Evolutionary conservation across 2,888 invertebrate genomes (phyloP).

Genomic region (Augochlorella aurata): DNA sequence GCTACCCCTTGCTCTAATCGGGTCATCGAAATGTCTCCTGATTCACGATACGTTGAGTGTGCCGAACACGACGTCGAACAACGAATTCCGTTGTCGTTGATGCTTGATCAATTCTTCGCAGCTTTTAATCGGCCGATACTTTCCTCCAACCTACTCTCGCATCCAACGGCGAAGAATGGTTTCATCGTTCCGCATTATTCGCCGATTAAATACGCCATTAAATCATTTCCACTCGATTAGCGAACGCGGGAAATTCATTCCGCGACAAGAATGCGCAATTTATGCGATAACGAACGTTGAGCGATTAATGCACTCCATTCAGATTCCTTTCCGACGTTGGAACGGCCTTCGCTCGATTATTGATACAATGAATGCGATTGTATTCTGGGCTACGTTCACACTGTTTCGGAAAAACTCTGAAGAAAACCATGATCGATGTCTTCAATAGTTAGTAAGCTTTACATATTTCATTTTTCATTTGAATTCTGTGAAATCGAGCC

Average conservation of each 20-base stretch:
- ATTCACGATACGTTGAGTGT: not conserved
- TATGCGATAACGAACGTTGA: slow-evolving; percentile 68
- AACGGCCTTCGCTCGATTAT: slow-evolving; percentile 47
- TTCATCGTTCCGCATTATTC: slow-evolving; percentile 58
- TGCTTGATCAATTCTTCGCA: slow-evolving; percentile 3
- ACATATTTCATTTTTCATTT: no score
- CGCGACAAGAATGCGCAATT: slow-evolving; percentile 68
- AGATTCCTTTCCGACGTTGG: slow-evolving; percentile 60
- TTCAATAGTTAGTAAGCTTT: no score
- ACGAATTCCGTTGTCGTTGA: not conserved
- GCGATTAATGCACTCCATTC: slow-evolving; percentile 65
- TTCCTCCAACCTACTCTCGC: slow-evolving; percentile 13
- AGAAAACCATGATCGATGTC: no score
- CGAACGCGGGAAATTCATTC: slow-evolving; percentile 67
- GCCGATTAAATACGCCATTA: slow-evolving; percentile 67
- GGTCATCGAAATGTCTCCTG: slow-evolving; percentile 5
- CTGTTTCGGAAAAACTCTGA: not conserved
- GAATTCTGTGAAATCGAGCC: no score
- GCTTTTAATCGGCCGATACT: slow-evolving; percentile 30
- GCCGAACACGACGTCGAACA: not conserved
- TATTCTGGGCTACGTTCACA: slow-evolving; percentile 33
- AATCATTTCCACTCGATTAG: slow-evolving; percentile 70
- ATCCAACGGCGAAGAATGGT: slow-evolving; percentile 50
- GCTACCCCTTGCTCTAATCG: slow-evolving; percentile 7
- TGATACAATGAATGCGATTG: slow-evolving; percentile 39